These are phyloP conservation scores for Agonopterix arenella DNA, from an alignment of 2,888 invertebrate genomes.

Conservation along the genomic window DNA sequence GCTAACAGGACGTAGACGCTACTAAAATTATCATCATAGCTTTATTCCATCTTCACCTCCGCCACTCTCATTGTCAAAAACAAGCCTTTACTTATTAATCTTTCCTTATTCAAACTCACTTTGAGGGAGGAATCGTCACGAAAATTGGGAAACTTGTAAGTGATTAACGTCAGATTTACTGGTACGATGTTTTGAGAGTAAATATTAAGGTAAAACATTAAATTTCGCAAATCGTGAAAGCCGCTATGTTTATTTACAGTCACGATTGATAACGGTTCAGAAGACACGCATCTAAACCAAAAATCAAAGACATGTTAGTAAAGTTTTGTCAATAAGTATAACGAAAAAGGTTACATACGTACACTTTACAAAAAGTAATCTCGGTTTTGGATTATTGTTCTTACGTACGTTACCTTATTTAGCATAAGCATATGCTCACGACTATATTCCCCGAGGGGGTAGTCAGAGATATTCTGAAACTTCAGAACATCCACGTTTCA, in stretches of 20 bases:
- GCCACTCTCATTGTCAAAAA: conserved; percentile 10
- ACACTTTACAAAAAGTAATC: too few relatives aligned
- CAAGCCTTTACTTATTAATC: not conserved
- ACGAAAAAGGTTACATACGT: too few relatives aligned
- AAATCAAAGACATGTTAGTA: conserved; percentile 30
- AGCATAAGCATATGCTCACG: too few relatives aligned
- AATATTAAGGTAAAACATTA: conserved; percentile 47
- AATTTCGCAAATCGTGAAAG: conserved; percentile 40
- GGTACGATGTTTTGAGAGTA: conserved; percentile 37
- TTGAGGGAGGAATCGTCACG: conserved; percentile 21
- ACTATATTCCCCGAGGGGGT: too few relatives aligned
- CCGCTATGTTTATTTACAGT: conserved; percentile 34
- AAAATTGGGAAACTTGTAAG: conserved; percentile 44
- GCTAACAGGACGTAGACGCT: conserved; percentile 40
- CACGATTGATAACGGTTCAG: conserved; percentile 36
- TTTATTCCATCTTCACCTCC: conserved; percentile 9
- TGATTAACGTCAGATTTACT: conserved; percentile 38
- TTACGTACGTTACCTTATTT: too few relatives aligned
- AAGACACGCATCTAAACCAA: conserved; percentile 26
- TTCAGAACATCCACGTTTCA: too few relatives aligned
- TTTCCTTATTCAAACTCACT: not conserved
- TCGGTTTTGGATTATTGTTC: too few relatives aligned
- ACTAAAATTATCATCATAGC: conserved; percentile 36
- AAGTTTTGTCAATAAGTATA: conserved; percentile 4
- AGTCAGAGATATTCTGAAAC: too few relatives aligned